Conservation (phyloP, 2,113 vertebrate genomes). For the Thalassarche chlororhynchos region DNA sequence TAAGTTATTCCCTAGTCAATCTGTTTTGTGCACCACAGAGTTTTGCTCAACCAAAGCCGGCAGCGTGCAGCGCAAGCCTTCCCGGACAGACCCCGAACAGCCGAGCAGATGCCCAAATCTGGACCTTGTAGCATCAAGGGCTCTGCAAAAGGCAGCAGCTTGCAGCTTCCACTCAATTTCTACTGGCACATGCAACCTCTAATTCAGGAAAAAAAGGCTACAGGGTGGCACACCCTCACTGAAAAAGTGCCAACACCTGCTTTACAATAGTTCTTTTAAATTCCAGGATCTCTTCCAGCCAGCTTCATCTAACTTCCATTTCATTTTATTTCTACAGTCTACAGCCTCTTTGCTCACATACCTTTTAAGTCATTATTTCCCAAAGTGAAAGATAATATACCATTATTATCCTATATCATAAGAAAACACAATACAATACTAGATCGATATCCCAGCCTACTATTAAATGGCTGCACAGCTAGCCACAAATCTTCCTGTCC, state of each 20-base stretch:
- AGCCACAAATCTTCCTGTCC: constrained; percentile 63
- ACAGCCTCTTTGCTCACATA: not conserved
- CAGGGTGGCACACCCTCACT: not conserved
- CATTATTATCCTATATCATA: constrained; percentile 59
- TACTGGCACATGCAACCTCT: not conserved
- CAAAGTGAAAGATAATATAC: constrained; percentile 62
- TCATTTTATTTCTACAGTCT: constrained; percentile 41
- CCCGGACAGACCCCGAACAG: not conserved
- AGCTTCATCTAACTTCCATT: constrained; percentile 13
- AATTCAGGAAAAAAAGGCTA: not conserved
- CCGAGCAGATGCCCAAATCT: not conserved
- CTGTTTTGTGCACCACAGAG: not conserved
- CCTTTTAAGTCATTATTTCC: constrained; percentile 69
- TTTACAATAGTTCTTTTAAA: not conserved
- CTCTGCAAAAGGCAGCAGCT: not conserved
- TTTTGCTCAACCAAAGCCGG: accelerated
- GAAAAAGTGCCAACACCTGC: not conserved
- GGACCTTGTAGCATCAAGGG: not conserved
- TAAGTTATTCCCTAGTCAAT: not conserved
- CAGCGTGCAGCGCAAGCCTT: not conserved
- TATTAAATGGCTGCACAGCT: constrained; percentile 56
- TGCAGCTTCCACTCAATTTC: not conserved
- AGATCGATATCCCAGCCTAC: constrained; percentile 65
- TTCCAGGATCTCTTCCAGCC: not conserved
- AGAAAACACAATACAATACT: constrained; percentile 49